Conservation (phyloP, 2,797 vertebrate genomes). For the Anableps anableps region DNA sequence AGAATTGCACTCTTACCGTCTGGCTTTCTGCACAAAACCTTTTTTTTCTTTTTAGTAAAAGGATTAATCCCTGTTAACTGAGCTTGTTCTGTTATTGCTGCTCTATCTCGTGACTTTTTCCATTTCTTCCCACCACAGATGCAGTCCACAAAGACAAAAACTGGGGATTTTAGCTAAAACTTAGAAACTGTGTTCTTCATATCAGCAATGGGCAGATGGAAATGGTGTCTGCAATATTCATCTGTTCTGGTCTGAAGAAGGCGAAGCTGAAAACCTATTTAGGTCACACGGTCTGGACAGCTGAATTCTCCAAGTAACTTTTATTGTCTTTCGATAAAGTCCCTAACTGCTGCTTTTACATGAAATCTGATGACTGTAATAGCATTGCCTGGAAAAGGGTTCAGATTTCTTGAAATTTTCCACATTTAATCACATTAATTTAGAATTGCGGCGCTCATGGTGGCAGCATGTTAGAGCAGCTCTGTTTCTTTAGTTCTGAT, state of each 20-base stretch:
- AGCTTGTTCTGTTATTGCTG: neutral
- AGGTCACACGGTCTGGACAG: accelerated
- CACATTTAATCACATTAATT: no score
- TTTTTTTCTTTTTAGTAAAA: neutral
- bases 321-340: no score
- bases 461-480: no score
- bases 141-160: neutral
- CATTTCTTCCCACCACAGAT: neutral
- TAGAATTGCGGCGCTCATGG: no score
- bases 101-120: neutral
- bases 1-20: neutral
- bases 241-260: neutral
- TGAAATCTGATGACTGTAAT: no score
- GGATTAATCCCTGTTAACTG: neutral
- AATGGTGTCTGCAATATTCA: neutral
- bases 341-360: no score
- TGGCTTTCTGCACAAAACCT: neutral
- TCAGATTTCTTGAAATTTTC: no score
- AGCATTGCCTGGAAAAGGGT: no score
- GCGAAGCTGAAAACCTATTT: neutral
- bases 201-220: neutral
- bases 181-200: neutral
- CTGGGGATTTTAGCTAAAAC: neutral
- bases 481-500: no score
- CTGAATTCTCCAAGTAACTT: neutral